phyloP scores from a whole-genome alignment of 2,113 vertebrate genomes.

The Circaetus gallicus region DNA sequence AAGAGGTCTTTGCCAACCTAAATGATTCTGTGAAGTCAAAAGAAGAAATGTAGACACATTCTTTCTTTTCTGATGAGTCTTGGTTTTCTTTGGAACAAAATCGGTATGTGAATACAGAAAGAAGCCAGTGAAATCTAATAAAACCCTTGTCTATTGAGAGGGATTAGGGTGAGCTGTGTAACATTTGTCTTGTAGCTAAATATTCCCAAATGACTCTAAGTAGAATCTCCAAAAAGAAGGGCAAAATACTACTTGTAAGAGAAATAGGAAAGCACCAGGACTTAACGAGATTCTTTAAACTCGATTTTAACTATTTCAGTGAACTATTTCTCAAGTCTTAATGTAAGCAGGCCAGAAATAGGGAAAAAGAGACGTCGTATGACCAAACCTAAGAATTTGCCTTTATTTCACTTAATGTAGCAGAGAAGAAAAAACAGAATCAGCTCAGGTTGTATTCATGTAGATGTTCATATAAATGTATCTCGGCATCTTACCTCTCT shows the following conservation, averaged over 20 bases:
- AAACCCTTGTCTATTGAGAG: not conserved
- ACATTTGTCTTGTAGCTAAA: not conserved
- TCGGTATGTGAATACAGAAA: not conserved
- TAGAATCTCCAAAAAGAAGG: not conserved
- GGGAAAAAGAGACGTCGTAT: not conserved
- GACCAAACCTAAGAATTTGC: not conserved
- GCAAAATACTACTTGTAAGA: not conserved
- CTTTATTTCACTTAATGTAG: not conserved
- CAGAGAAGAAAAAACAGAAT: rapidly evolving
- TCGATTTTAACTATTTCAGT: not conserved
- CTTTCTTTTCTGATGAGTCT: not conserved
- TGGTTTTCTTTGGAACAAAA: not conserved
- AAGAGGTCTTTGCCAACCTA: not conserved
- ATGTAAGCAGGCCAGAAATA: not conserved
- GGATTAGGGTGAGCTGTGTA: not conserved
- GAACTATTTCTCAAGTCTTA: not conserved
- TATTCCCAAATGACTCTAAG: not conserved
- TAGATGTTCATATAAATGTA: not conserved
- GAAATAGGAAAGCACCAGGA: not conserved
- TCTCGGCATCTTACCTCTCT: not conserved
- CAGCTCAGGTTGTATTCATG: not conserved
- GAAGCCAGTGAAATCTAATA: not conserved
- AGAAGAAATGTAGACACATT: not conserved
- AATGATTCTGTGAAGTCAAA: not conserved
- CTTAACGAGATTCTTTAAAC: not conserved